phyloP scores from a whole-genome alignment of 2,797 vertebrate species.

The Melanotaenia trifasciata region DNA sequence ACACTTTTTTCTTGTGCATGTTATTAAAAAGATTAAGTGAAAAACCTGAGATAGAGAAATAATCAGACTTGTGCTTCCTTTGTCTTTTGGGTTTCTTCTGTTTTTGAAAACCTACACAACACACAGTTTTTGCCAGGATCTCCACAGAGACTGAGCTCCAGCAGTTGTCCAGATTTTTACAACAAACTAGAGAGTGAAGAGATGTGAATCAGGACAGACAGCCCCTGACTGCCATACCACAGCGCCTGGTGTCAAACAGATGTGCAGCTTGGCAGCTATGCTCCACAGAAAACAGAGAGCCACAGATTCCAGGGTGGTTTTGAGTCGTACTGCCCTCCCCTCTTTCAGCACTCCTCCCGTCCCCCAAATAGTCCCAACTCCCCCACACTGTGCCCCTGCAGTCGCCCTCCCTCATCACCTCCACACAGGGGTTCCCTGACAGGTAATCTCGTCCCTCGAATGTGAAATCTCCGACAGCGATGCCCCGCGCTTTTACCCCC shows the following conservation, averaged over 20 bases:
- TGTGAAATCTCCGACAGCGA: conserved; percentile 81
- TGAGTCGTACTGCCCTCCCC: conserved; percentile 56
- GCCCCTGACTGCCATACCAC: conserved; percentile 76
- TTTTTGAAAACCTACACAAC: conserved; percentile 11
- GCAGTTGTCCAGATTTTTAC: conserved; percentile 49
- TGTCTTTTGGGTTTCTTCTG: conserved; percentile 11
- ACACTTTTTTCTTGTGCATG: conserved; percentile 4
- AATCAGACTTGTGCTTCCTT: background rate
- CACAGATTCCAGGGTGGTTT: conserved; percentile 68
- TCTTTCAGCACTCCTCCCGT: conserved; percentile 40
- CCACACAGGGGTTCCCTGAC: conserved; percentile 79
- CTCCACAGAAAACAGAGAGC: conserved; percentile 74
- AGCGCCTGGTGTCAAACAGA: conserved; percentile 82
- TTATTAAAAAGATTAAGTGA: background rate
- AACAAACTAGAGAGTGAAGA: conserved; percentile 54
- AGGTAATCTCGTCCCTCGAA: conserved; percentile 83
- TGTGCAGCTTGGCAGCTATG: conserved; percentile 79
- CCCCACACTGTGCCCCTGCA: conserved; percentile 71
- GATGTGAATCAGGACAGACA: conserved; percentile 75
- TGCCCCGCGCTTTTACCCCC: conserved; percentile 79
- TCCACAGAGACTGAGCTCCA: conserved; percentile 40
- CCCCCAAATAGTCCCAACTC: conserved; percentile 59
- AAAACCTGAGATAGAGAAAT: background rate
- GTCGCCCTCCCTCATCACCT: conserved; percentile 80
- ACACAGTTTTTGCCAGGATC: conserved; percentile 24